phyloP scores from a whole-genome alignment of 2,797 vertebrate species.

The Poliocrania exsul region DNA sequence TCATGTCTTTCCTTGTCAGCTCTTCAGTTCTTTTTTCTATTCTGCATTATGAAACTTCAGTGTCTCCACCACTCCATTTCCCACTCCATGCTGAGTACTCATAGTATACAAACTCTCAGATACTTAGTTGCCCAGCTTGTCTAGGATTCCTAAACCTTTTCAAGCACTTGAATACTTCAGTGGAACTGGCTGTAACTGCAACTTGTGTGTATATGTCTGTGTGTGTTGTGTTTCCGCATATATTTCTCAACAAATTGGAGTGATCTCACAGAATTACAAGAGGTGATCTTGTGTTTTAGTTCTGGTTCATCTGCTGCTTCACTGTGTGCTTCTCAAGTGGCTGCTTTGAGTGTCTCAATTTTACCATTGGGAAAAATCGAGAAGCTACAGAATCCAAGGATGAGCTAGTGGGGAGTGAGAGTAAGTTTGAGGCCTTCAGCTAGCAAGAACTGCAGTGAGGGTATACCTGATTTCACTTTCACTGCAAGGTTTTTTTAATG shows the following conservation, averaged over 20 bases:
- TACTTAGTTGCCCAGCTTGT: neutral
- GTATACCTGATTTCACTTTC: neutral
- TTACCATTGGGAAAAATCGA: neutral
- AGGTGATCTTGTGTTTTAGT: neutral
- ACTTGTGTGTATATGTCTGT: fast-evolving
- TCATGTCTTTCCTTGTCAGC: neutral
- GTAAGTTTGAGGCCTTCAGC: neutral
- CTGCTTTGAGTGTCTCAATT: neutral
- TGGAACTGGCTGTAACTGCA: neutral
- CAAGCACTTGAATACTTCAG: neutral
- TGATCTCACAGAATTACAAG: neutral
- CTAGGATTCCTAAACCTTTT: neutral
- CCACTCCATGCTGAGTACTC: neutral
- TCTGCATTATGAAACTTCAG: neutral
- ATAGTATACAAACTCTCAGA: neutral
- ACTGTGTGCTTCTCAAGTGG: neutral
- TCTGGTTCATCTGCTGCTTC: neutral
- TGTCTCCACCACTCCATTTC: neutral
- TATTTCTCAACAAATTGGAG: neutral
- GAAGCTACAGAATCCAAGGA: neutral
- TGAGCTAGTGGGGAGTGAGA: neutral
- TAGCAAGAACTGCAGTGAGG: neutral
- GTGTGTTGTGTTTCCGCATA: neutral
- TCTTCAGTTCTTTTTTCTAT: neutral
- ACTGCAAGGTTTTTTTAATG: neutral